Base-by-base conservation (phyloP, 2,797 vertebrate species). In the Okamejei kenojei region DNA sequence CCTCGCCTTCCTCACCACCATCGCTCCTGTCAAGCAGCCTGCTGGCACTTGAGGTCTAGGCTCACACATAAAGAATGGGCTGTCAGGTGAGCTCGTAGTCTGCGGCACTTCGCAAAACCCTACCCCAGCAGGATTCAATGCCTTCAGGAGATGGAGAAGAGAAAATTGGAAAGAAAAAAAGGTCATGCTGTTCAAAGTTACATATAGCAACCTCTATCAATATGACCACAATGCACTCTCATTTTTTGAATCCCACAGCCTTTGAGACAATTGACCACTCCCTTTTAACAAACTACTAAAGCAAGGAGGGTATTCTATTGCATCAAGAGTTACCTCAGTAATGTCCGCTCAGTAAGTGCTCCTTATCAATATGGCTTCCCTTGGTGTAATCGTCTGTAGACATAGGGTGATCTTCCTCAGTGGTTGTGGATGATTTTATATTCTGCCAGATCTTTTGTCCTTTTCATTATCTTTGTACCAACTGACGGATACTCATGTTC, bases 141-240 rank as follows among this genome's bases (percentile, higher is more conserved):
- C 84, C 84, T 88, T 88, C 84, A 68, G 63, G 61, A 88, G 63
- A 15, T 65, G 23, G 84, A 65, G 63, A 8, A 21, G 84, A 88
- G 84, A 68, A 68, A 88, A 68, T 88, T 88, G 84, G 84, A 88
- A 88, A 68, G 71, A 6, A 77, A 68, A 88, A 54, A 54, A 54
- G 6, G 61, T 88, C 84, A n/a, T 68, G 61, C 84, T 88, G 61
- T 29, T 61, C 26, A 61, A 84, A 84, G 10, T 61, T 26, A 84
- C 10, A 61, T 58, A n/a, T 61, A 54, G 13, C 26, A 61, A 58
- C 35, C 35, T 84, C 21, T 54, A 21, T 81, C 15, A 81, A 7
- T 81, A 2, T 61, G 54, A n/a, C 4, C 26, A 15, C 1, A 11
- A 29, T 13, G 10, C 54, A 58, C 61, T 84, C 11, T 84, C 81